Evolutionary conservation across 2,888 invertebrate species (phyloP), one percentile per base, ranked within the genome.

Genomic region (Drosophila differens): DNA sequence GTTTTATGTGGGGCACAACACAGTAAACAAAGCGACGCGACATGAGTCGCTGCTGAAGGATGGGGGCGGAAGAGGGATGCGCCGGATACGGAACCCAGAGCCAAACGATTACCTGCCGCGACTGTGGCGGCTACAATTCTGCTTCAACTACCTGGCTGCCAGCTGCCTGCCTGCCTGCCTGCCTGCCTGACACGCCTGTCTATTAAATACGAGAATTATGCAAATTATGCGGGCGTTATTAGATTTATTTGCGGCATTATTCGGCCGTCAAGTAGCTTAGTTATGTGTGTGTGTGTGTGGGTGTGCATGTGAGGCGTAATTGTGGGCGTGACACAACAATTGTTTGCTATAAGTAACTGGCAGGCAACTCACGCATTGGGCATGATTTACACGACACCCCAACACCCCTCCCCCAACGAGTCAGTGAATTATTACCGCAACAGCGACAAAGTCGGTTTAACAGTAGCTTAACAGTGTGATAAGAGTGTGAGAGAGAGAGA

Each of bases 201-300:
- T 85, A 85, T 90, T 90, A 87, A 83, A 90, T 90, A 90, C 82
- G 91, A 82, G 85, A 90, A 91, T 90, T 90, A 90, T 91, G 91
- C 84, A 90, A 90, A 90, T 90, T 89, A 90, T 85, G 87, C 82
- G 69, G 77, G 89, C 70, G 70, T 87, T 83, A 91, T 90, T 87
- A 89, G 89, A 89, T 89, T 88, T 88, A 88, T 88, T 91, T 91
- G 75, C 64, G 83, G 75, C 85, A 76, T 79, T 89, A 89, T 72
- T 73, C 54, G 85, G 67, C 74, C 70, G 73, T 74, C 76, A 73
- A 74, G 76, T 79, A 64, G 75, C 66, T 53, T 32, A 32, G 30
- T 41, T 68, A 55, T 70, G 51, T 67, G 53, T 32, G 49, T 32
- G 28, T 55, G 53, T n/a, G 44, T 32, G 28, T 41, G 55, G 44